Evolutionary conservation across 2,797 vertebrate species (phyloP).

Genomic region (Hyperoplus immaculatus): DNA sequence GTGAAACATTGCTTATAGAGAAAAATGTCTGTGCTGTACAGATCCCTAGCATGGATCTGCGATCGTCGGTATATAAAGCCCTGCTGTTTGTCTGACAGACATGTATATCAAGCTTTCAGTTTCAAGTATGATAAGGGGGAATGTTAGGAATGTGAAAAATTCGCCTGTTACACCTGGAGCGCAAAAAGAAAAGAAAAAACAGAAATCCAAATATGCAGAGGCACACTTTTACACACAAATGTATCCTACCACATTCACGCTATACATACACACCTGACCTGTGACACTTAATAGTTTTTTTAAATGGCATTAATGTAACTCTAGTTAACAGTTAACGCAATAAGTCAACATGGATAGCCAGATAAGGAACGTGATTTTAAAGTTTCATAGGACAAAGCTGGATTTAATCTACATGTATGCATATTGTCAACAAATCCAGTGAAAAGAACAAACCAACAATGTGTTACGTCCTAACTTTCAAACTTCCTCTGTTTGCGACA

Average conservation of each 20-base stretch:
- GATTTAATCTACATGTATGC: not conserved
- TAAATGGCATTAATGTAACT: too few relatives aligned
- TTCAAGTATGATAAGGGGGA: slow-evolving; percentile 76
- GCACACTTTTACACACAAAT: not conserved
- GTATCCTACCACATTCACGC: not conserved
- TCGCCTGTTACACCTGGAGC: slow-evolving; percentile 71
- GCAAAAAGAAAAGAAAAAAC: slow-evolving; percentile 5
- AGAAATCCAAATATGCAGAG: slow-evolving; percentile 10
- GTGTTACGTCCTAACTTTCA: not conserved
- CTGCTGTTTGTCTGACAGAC: slow-evolving; percentile 18
- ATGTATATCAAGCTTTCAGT: slow-evolving; percentile 62
- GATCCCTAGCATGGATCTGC: not conserved
- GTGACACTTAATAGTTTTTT: too few relatives aligned
- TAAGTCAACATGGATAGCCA: not conserved
- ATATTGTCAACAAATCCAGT: not conserved
- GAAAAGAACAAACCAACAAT: slow-evolving; percentile 2
- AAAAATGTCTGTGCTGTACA: not conserved
- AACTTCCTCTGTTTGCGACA: not conserved
- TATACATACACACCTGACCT: not conserved
- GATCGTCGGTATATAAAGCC: not conserved
- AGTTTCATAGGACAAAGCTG: not conserved
- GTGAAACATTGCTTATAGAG: not conserved
- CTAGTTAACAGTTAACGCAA: not conserved
- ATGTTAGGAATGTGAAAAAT: slow-evolving; percentile 85
- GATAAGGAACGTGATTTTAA: not conserved